Evolutionary conservation across 2,113 vertebrate species (phyloP).

Genomic region (Hypanus sabinus): DNA sequence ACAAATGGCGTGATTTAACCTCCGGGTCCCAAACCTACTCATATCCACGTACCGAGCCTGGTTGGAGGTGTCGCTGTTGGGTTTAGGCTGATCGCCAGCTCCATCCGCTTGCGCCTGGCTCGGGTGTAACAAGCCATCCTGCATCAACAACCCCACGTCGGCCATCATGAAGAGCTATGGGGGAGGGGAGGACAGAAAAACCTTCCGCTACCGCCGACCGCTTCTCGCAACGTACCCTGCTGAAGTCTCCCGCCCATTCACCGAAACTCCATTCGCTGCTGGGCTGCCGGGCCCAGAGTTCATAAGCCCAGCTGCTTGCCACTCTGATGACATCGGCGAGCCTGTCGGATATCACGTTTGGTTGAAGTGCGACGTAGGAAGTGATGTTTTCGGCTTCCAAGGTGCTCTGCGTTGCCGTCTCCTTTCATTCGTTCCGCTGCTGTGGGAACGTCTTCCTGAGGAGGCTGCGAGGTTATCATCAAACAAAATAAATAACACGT

Average conservation of each 20-base stretch:
- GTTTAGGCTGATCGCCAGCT: neutral
- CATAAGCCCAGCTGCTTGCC: neutral
- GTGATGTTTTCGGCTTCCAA: neutral
- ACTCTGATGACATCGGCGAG: neutral
- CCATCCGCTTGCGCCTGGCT: constrained; percentile 16
- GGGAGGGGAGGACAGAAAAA: neutral
- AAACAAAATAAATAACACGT: neutral
- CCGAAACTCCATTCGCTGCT: neutral
- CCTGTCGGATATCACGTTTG: neutral
- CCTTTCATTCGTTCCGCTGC: neutral
- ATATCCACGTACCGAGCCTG: constrained; percentile 4
- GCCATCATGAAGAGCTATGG: neutral
- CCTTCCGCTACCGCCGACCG: neutral
- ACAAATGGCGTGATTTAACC: neutral
- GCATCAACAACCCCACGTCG: constrained; percentile 31
- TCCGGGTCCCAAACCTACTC: neutral
- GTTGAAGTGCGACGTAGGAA: neutral
- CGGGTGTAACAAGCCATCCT: constrained; percentile 33
- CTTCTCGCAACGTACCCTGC: neutral
- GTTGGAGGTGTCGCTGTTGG: neutral
- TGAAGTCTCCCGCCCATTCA: neutral
- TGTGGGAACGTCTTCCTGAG: no score
- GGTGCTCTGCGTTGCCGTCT: neutral
- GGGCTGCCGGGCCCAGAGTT: no score
- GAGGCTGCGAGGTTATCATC: no score